Evolutionary conservation across 1,140 invertebrate species (phyloP).

Genomic region (Armadillidium nasatum): DNA sequence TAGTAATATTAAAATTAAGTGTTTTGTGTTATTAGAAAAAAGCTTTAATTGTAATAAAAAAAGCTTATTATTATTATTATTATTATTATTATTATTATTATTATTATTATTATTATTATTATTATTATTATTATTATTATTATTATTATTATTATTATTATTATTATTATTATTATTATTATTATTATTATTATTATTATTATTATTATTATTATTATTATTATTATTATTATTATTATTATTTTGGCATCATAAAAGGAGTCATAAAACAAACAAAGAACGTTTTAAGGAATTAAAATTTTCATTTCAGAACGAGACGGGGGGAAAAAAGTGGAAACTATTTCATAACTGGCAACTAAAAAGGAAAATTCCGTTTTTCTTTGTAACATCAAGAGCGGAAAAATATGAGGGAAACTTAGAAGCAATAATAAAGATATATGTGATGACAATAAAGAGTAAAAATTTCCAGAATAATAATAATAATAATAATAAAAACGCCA

Average conservation of each 20-base stretch:
- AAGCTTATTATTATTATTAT: too few relatives aligned
- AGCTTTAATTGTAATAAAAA: too few relatives aligned
- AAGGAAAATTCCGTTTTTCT: neutral
- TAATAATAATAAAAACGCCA: neutral
- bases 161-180: too few relatives aligned
- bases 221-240: neutral
- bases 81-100: too few relatives aligned
- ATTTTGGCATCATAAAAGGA: neutral
- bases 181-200: neutral
- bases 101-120: too few relatives aligned
- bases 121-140: too few relatives aligned
- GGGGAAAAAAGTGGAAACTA: neutral
- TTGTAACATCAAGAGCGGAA: too few relatives aligned
- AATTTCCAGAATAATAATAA: neutral
- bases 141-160: too few relatives aligned
- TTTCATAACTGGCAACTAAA: neutral
- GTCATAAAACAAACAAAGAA: neutral
- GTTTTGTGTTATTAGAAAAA: too few relatives aligned
- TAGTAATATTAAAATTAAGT: too few relatives aligned
- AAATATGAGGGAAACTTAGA: neutral
- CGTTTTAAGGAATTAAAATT: neutral
- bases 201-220: neutral
- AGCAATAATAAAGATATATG: neutral
- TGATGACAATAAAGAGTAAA: neutral
- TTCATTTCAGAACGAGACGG: neutral